These are phyloP conservation scores for Pogonophryne albipinna DNA, from an alignment of 2,797 vertebrate genomes.

Conservation along the genomic window DNA sequence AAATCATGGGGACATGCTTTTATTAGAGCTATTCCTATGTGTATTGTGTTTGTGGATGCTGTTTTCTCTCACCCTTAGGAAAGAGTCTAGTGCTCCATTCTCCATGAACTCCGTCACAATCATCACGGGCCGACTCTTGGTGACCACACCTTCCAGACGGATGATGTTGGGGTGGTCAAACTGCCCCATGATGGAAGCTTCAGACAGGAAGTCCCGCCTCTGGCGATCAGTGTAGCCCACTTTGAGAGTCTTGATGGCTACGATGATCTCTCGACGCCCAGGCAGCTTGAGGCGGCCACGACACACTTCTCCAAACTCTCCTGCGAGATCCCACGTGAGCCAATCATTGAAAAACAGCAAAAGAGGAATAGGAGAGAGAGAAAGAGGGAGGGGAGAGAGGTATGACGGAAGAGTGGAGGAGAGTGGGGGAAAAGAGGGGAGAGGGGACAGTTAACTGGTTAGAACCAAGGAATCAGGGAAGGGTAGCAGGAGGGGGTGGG, in stretches of 20 bases:
- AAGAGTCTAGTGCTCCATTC: constrained; percentile 96
- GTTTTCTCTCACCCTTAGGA: constrained; percentile 90
- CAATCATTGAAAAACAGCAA: constrained; percentile 65
- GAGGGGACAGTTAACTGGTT: constrained; percentile 83
- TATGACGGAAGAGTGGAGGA: constrained; percentile 80
- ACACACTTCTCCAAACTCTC: constrained; percentile 98
- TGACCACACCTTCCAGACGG: constrained; percentile 97
- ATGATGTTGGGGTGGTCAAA: constrained; percentile 99
- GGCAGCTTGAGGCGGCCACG: constrained; percentile 96
- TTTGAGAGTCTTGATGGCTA: constrained; percentile 98
- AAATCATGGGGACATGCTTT: constrained; percentile 33
- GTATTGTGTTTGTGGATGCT: constrained; percentile 17
- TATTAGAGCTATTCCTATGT: background rate
- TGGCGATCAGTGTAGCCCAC: constrained; percentile 97
- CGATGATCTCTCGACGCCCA: constrained; percentile 95
- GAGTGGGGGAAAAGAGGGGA: constrained; percentile 76
- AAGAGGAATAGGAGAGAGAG: constrained; percentile 44
- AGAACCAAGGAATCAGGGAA: constrained; percentile 81
- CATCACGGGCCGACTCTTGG: constrained; percentile 98
- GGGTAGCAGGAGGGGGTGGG: constrained; percentile 74
- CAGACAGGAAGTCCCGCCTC: constrained; percentile 95
- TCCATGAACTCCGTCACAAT: constrained; percentile 99
- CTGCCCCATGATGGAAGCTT: constrained; percentile 99
- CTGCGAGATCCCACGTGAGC: constrained; percentile 80
- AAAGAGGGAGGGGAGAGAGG: constrained; percentile 72